Evolutionary conservation across 2,888 invertebrate species (phyloP), one percentile per base, ranked within the genome.

Genomic region (Limenitis camilla): DNA sequence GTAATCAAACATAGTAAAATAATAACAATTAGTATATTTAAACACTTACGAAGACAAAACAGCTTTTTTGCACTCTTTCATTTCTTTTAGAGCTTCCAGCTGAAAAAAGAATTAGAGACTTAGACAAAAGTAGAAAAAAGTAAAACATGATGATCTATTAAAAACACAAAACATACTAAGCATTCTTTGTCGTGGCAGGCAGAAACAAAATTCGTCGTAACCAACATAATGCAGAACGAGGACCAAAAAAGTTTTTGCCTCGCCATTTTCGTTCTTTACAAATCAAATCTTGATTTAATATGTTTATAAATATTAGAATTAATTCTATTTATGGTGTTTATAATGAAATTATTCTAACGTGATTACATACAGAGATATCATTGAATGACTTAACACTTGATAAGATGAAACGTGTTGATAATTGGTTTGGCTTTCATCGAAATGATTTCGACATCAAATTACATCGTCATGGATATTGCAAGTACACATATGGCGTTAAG

Each of bases 1-100:
- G 29, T 30, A 4, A 36, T 45, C 40, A 40, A 39, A 11, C 9
- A 5, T 28, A 35, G 42, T 9, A 36, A 33, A 41, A 46, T 36
- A 33, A 9, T 46, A 39, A 35, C 11, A 30, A 10, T 19, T 2
- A 19, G 3, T 19, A 43, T 39, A n/a, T 27, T 11, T 43, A 47
- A 42, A 6, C 5, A 82, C 86, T 72, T 70, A 86, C 86, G 81
- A 67, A 43, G 78, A 70, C 10, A 84, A 58, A 2, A 78, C 76
- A 4, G 69, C 61, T 63, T 86, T 87, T 57, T 79, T 76, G 61
- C 83, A 86, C 66, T 83, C 82, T 60, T 85, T 86, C 67, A 85
- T 69, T 43, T 83, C 85, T 50, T 83, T 80, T 1, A 87, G 56
- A 0, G 81, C 79, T 55, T 86, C 84, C 56, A 85, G 56, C 86